A percentile compares a stretch with the other conserved stretches of the same genome.
These are phyloP conservation scores for Eidolon dupreanum DNA, from an alignment of 2,797 vertebrate genomes.

Conservation along the genomic window DNA sequence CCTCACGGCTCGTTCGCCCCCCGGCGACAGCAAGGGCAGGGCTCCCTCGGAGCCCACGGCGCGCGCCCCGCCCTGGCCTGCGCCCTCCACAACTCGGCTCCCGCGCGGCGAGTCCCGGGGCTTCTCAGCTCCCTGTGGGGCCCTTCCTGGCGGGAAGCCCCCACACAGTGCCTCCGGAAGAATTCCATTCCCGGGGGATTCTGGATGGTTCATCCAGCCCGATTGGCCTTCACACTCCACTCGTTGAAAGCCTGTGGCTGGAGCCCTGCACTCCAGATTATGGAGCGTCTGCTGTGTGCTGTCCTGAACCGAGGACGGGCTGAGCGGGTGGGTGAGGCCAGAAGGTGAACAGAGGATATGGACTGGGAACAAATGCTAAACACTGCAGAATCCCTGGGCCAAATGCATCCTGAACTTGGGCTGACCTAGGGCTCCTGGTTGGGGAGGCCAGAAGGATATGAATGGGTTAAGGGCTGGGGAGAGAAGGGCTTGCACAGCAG, in stretches of 20 bases:
- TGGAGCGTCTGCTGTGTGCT: neutral
- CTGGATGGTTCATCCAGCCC: neutral
- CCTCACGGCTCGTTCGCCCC: neutral
- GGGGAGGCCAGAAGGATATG: neutral
- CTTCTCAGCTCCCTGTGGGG: no score
- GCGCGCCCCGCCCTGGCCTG: neutral
- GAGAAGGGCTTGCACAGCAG: neutral
- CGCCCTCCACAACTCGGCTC: no score
- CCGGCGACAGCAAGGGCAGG: neutral
- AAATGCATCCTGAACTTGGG: neutral
- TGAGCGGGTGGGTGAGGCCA: neutral
- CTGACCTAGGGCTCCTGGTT: neutral
- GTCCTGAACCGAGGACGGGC: neutral
- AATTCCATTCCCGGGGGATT: neutral
- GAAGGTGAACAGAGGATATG: conserved; percentile 34
- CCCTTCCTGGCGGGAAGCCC: neutral
- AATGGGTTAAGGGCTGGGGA: neutral
- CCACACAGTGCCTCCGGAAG: neutral
- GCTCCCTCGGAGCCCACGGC: neutral
- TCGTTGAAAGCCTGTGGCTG: neutral
- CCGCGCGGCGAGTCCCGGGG: no score
- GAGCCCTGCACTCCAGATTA: neutral
- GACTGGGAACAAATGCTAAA: neutral
- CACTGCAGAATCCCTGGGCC: neutral
- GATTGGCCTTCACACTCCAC: neutral